Conservation (phyloP, 2,113 vertebrate genomes). For the Brachypodius melanocephalos region DNA sequence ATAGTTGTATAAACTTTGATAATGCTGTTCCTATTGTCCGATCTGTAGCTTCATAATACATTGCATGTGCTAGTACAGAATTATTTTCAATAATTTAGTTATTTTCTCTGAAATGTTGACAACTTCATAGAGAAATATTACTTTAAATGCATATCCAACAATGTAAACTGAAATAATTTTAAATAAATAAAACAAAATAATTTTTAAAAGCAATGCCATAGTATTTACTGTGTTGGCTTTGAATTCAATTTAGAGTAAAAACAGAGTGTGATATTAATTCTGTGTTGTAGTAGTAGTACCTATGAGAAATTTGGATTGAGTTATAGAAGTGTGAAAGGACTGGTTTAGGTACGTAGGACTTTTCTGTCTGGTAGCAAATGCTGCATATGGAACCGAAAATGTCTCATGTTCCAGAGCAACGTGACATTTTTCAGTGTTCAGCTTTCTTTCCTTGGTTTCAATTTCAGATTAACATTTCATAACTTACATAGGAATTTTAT, state of each 20-base stretch:
- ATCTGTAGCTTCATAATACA: not conserved
- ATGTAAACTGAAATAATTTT: not conserved
- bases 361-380: not conserved
- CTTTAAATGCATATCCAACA: not conserved
- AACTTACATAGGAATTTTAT: not conserved
- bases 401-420: not conserved
- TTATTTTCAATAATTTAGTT: not conserved
- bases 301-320: not conserved
- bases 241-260: not conserved
- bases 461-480: not conserved
- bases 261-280: not conserved
- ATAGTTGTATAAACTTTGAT: not conserved
- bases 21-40: not conserved
- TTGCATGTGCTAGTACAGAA: not conserved
- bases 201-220: not conserved
- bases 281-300: not conserved
- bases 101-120: not conserved
- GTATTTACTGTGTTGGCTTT: not conserved
- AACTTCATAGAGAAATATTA: not conserved
- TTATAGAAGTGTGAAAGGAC: not conserved
- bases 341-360: not conserved
- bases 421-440: not conserved
- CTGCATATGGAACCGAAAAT: not conserved
- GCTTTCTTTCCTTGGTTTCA: not conserved
- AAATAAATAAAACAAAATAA: not conserved